Evolutionary conservation across 1,140 invertebrate species (phyloP), one percentile per base, ranked within the genome.

Genomic region (Bombus ignitus): DNA sequence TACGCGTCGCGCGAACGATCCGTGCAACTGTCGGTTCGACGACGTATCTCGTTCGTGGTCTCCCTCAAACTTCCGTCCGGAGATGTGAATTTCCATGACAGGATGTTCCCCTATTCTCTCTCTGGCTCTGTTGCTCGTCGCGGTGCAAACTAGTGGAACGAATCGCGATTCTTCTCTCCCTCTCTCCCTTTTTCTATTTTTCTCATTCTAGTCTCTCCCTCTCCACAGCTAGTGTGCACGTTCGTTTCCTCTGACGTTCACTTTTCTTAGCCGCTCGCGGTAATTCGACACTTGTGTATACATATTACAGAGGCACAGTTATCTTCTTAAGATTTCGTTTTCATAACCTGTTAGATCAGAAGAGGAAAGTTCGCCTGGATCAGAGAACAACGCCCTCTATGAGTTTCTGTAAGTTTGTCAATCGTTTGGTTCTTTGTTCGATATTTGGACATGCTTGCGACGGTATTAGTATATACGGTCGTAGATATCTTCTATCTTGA

Each of bases 61-160:
- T 87, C 81, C 88, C 88, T 84, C 89, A 18, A 53, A 59, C 78
- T 87, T 89, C 88, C 84, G 85, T 39, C 44, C 73, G 70, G 75
- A 80, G 39, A 79, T 42, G 71, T 59, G 77, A 87, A 89, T 90
- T 90, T 89, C 85, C 88, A 89, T 44, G 39, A 82, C 88, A 68
- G 88, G 88, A 90, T 89, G 73, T 59, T 42, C 47, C 62, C 39
- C 68, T 76, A 87, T 79, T 85, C 76, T 59, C 59, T 62, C 80
- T 59, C 12, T 62, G 28, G 59, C 39, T 47, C 13, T 10, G n/a
- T 12, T 53, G 12, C 35, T 70, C 25, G 66, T 65, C 39, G 28
- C 37, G 35, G 59, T 68, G 57, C 32, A 80, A 85, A 85, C 83
- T 47, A 85, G 65, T 37, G 53, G 59, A 88, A 89, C 79, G 65